Evolutionary conservation across 1,140 invertebrate genomes (phyloP), one percentile per base, ranked within the genome.

Genomic region (Dendrolimus punctatus): DNA sequence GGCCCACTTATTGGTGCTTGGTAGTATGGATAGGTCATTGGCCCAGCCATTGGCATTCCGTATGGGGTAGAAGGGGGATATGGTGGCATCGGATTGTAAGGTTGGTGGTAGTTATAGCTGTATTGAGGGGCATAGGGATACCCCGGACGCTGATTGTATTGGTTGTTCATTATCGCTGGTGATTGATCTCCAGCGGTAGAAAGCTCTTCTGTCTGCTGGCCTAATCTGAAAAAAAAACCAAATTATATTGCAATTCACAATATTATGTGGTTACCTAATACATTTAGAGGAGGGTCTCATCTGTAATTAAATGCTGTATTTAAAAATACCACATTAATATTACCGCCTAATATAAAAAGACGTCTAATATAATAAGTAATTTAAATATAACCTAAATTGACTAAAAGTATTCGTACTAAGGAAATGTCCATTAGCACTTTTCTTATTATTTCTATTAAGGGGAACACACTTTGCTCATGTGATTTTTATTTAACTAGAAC

Each of bases 181-280:
- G 60, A 47, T 48, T 68, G 59, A 39, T 82, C 77, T 40, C 69
- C 51, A 4, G 60, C 71, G 8, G 76, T 48, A 40, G 70, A 66
- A 6, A 76, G 50, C 46, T 84, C 80, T 60, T 87, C 82, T 10
- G 81, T 71, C 59, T 85, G 80, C 55, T 76, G 76, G 48, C 73
- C 72, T 58, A 83, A 74, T 55, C 86, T 88, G 72, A 41, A 87
- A 85, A 39, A n/a, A 46, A 23, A 41, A 47, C 8, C 1, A 40
- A 50, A 5, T n/a, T 8, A 39, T n/a, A 38, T n/a, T 23, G 1
- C 23, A 23, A 23, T 23, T 23, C 23, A 2, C 1, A 2, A 45
- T 45, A 8, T 45, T 6, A 6, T 10, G 23, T 45, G 6, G 6
- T 4, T 45, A 45, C 5, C 23, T 6, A 45, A 45, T 45, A n/a